phyloP scores from a whole-genome alignment of 2,888 invertebrate species.

The Drosophila picticornis region DNA sequence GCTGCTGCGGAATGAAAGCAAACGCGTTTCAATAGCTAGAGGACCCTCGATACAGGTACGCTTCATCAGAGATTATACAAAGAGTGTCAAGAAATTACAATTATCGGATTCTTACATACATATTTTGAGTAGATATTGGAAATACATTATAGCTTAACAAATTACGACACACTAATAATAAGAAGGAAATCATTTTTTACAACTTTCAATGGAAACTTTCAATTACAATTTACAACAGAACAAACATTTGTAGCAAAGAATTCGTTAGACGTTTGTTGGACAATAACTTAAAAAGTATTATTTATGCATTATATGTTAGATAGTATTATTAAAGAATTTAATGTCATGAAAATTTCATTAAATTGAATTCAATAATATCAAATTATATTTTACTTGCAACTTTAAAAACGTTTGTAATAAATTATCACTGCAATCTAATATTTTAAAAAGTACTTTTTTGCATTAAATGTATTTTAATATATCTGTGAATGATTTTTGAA shows the following conservation, averaged over 20 bases:
- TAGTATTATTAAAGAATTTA: neutral
- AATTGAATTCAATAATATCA: neutral
- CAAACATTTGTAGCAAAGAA: neutral
- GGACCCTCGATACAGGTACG: constrained; percentile 82
- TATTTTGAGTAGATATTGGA: too few species aligned
- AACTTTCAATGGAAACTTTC: neutral
- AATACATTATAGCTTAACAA: too few species aligned
- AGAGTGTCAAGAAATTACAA: too few species aligned
- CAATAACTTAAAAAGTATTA: neutral
- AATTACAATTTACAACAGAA: too few species aligned
- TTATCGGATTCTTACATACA: too few species aligned
- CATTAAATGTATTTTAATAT: neutral
- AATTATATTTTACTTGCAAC: neutral
- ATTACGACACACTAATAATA: too few species aligned
- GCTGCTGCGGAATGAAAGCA: constrained; percentile 84
- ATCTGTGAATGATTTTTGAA: neutral
- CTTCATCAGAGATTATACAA: too few species aligned
- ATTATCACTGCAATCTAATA: neutral
- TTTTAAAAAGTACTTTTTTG: neutral
- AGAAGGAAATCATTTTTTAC: neutral
- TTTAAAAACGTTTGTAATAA: neutral
- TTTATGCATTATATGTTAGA: neutral
- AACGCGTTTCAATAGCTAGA: constrained; percentile 85
- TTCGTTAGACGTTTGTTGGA: neutral
- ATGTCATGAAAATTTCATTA: neutral